Evolutionary conservation across 2,888 invertebrate species (phyloP).

Genomic region (Trisateles emortualis): DNA sequence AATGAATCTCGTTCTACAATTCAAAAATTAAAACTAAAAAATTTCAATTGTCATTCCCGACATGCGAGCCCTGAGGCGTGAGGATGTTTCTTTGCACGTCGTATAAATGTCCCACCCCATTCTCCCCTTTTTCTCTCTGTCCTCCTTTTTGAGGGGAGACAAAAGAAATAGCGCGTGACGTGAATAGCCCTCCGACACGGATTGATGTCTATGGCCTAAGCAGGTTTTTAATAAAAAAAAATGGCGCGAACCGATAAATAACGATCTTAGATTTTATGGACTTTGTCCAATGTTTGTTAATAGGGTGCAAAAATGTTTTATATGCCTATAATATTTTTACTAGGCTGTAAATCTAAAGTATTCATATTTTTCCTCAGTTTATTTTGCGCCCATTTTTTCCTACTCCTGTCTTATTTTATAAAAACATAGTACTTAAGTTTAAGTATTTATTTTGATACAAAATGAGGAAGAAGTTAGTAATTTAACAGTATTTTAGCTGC

Average conservation of each 20-base stretch:
- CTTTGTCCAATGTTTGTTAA: slow-evolving; percentile 17
- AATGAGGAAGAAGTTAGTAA: too few relatives aligned
- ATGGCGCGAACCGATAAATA: slow-evolving; percentile 32
- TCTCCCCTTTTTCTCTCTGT: slow-evolving; percentile 10
- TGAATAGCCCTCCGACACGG: slow-evolving; percentile 48
- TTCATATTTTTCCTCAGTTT: slow-evolving; percentile 5
- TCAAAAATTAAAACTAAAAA: slow-evolving; percentile 48
- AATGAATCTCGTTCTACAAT: slow-evolving; percentile 42
- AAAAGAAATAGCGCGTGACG: slow-evolving; percentile 56
- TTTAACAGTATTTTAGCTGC: too few relatives aligned
- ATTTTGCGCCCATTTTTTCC: background rate
- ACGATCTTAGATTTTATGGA: slow-evolving; percentile 32
- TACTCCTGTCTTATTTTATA: background rate
- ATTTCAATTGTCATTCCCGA: slow-evolving; percentile 56
- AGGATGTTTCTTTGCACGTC: slow-evolving; percentile 53
- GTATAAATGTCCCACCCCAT: slow-evolving; percentile 42
- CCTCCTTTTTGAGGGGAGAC: slow-evolving; percentile 43
- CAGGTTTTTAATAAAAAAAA: slow-evolving; percentile 45
- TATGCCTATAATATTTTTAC: slow-evolving; percentile 11
- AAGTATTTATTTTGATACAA: too few relatives aligned
- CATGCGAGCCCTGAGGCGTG: slow-evolving; percentile 40
- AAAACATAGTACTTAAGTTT: too few relatives aligned
- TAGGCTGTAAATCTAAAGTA: slow-evolving; percentile 5
- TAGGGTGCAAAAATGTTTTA: slow-evolving; percentile 16
- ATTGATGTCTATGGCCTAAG: slow-evolving; percentile 45